Base-by-base conservation (phyloP, 2,888 invertebrate genomes). In the Clanis bilineata region DNA sequence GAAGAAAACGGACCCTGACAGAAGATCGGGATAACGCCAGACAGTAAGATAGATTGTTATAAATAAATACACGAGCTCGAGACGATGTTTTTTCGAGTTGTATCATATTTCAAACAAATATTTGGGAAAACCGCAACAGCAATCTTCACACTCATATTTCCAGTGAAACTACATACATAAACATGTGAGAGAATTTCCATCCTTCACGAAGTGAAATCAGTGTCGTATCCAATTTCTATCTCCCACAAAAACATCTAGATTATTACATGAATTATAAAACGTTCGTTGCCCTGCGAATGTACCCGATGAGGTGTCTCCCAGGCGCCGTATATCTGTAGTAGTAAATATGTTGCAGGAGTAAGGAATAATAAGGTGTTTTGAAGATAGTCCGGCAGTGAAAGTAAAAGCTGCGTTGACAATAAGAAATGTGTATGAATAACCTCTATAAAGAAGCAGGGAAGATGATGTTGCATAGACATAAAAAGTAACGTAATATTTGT, bases 271-370 rank as follows among this genome's bases (percentile, higher is more conserved):
- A 58, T 58, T 58, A 58, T 58, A 39, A 58, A 58, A 39, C 39
- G 58, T 47, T 58, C 58, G 61, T 51, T 51, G 51, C 44, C 60
- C 56, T 32, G 23, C 25, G 47, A 58, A 58, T 18, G 54, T 62
- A 64, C 64, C 62, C 58, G 62, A 64, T 64, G 41, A 61, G 60
- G 57, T 61, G 65, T 64, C 66, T 59, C 59, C 12, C 57, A 62
- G 60, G 57, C 58, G 62, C 36, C 47, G 36, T 58, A 58, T 58
- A 51, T 58, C 43, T 61, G 25, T 51, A 6, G 38, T 38, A 38
- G 38, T 23, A 32, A 23, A 51, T 51, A 47, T 58, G 58, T 6
- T 51, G 15, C 25, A n/a, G 39, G 12, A 12, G 12, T 18, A 15
- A 28, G 28, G 12, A 7, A 22, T n/a, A 7, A 1, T 23, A 22